Conservation (phyloP, 1,140 invertebrate species). For the Hetaerina americana region DNA sequence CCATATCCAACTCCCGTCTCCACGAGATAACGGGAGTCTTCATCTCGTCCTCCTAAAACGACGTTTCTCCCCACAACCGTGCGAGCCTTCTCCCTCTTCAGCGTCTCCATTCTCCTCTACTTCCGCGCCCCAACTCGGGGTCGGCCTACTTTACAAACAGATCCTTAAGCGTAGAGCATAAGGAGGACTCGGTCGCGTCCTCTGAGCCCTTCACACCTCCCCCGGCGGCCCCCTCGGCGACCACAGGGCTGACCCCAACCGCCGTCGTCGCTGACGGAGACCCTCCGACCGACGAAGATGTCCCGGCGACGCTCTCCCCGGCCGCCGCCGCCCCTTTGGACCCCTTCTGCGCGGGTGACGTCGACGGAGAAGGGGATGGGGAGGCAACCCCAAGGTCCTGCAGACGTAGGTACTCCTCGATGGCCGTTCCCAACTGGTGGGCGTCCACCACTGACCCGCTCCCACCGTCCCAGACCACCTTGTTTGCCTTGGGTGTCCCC, state of each 20-base stretch:
- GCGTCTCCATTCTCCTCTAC: neutral
- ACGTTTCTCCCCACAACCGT: too few relatives aligned
- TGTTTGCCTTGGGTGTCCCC: slow-evolving; percentile 28
- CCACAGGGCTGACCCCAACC: slow-evolving; percentile 17
- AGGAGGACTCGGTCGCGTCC: slow-evolving; percentile 46
- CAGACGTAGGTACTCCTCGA: slow-evolving; percentile 56
- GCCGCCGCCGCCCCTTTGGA: slow-evolving; percentile 24
- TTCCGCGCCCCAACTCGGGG: neutral
- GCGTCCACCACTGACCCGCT: slow-evolving; percentile 63
- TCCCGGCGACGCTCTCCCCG: slow-evolving; percentile 18
- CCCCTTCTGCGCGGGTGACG: slow-evolving; percentile 27
- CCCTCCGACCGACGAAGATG: too few relatives aligned
- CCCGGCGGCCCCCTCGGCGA: slow-evolving; percentile 43
- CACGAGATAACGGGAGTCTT: too few relatives aligned
- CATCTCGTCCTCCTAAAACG: too few relatives aligned
- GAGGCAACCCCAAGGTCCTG: slow-evolving; percentile 33
- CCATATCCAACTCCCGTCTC: too few relatives aligned
- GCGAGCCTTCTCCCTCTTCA: too few relatives aligned
- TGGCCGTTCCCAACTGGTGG: slow-evolving; percentile 61
- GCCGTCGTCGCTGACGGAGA: slow-evolving; percentile 17
- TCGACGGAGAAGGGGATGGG: slow-evolving; percentile 26
- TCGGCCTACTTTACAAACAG: slow-evolving; percentile 58
- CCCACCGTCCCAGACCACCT: slow-evolving; percentile 54
- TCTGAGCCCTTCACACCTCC: neutral
- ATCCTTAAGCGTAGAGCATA: slow-evolving; percentile 68